phyloP scores from a whole-genome alignment of 2,113 vertebrate species.

The Tragelaphus scriptus region DNA sequence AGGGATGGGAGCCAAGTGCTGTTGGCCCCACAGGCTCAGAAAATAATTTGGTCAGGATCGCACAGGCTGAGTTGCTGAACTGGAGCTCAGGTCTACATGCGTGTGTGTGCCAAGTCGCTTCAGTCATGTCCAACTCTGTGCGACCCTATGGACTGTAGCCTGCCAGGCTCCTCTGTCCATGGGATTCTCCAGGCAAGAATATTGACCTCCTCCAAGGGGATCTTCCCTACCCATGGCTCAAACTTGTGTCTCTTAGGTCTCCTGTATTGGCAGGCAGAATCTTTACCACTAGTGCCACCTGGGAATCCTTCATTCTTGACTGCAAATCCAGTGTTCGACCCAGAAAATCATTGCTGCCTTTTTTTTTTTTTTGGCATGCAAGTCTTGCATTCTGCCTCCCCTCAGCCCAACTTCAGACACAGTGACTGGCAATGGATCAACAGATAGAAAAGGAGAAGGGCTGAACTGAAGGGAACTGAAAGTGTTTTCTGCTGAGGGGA shows the following conservation, averaged over 20 bases:
- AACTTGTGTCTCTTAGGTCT: background rate
- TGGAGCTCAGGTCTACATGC: background rate
- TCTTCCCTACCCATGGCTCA: background rate
- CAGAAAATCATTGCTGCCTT: background rate
- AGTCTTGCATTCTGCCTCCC: background rate
- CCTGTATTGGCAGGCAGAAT: background rate
- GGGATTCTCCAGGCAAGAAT: background rate
- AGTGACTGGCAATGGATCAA: background rate
- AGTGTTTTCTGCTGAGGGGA: background rate
- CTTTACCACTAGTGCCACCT: background rate
- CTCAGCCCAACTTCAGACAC: background rate
- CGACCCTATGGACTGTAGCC: background rate
- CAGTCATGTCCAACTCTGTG: background rate
- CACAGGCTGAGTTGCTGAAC: background rate
- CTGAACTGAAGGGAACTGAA: background rate
- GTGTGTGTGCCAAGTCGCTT: background rate
- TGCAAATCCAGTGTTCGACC: background rate
- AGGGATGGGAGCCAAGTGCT: background rate
- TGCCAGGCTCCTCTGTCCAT: background rate
- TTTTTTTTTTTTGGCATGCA: background rate
- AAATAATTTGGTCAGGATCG: background rate
- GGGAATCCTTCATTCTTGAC: background rate
- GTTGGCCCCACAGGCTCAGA: background rate
- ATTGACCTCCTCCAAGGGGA: background rate
- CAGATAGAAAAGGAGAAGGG: background rate